These are phyloP conservation scores for Enchytraeus crypticus DNA, from an alignment of 2,888 invertebrate species.

Conservation along the genomic window DNA sequence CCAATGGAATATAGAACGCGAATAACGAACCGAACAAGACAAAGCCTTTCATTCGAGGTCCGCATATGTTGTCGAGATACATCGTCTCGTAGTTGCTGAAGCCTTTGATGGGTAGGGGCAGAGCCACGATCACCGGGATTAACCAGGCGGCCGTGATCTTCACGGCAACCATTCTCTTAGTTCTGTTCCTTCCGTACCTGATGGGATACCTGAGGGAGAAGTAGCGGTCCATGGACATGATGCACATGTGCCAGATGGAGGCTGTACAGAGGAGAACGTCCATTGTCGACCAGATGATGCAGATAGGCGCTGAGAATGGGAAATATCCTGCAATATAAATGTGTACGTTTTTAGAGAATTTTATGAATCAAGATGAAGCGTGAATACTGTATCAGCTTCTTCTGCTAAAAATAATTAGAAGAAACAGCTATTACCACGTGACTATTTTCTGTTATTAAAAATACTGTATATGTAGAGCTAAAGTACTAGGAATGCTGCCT, in stretches of 20 bases:
- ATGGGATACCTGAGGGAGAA: conserved; percentile 84
- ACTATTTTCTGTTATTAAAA: too few relatives aligned
- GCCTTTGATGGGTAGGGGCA: conserved; percentile 47
- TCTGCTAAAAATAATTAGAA: too few relatives aligned
- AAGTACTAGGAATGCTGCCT: too few relatives aligned
- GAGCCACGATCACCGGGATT: conserved; percentile 58
- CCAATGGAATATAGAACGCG: conserved; percentile 88
- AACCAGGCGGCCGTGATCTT: conserved; percentile 92
- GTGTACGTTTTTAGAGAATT: too few relatives aligned
- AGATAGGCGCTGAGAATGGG: conserved; percentile 65
- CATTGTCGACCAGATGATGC: conserved; percentile 61
- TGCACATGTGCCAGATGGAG: conserved; percentile 56
- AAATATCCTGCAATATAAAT: conserved; percentile 77
- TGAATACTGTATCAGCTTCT: too few relatives aligned
- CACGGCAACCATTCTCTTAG: conserved; percentile 50
- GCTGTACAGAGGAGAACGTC: conserved; percentile 55
- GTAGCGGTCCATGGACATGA: conserved; percentile 61
- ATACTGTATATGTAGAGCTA: too few relatives aligned
- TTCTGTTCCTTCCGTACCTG: conserved; percentile 53
- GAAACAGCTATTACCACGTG: too few relatives aligned
- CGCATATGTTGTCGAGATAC: conserved; percentile 33
- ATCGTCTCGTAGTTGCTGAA: conserved; percentile 36
- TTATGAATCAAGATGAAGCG: too few relatives aligned
- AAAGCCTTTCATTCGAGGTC: conserved; percentile 37
- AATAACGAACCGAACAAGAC: conserved; percentile 80